Conservation (phyloP, 2,888 invertebrate species). For the Tortricodes alternella region DNA sequence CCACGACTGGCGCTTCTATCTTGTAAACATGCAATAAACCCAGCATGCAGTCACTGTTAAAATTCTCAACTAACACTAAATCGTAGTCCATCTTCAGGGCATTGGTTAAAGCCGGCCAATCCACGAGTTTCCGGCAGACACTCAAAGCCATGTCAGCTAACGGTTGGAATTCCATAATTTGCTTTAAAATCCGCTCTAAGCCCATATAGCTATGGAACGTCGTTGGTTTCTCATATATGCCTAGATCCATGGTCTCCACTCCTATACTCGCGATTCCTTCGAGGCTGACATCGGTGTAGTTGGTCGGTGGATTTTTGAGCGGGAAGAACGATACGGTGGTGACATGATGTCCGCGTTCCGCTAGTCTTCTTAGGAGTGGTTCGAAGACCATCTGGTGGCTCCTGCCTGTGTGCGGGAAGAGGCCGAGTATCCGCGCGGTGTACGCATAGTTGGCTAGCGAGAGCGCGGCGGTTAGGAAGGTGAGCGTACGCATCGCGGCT, state of each 20-base stretch:
- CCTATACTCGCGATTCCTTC: conserved; percentile 62
- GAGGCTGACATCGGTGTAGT: conserved; percentile 71
- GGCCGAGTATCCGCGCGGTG: conserved; percentile 78
- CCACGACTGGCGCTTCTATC: conserved; percentile 79
- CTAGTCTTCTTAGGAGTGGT: conserved; percentile 78
- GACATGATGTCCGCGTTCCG: conserved; percentile 82
- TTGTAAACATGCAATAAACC: conserved; percentile 82
- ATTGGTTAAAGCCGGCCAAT: conserved; percentile 60
- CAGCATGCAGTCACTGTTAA: conserved; percentile 85
- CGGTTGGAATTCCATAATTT: conserved; percentile 53
- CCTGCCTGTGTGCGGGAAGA: conserved; percentile 83
- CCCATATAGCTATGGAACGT: conserved; percentile 48
- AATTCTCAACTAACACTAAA: conserved; percentile 83
- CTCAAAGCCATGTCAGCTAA: conserved; percentile 57
- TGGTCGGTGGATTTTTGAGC: conserved; percentile 65
- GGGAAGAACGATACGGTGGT: conserved; percentile 85
- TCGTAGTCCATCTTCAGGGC: conserved; percentile 81
- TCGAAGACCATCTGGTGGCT: conserved; percentile 85
- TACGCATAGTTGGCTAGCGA: conserved; percentile 48
- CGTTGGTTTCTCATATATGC: conserved; percentile 49
- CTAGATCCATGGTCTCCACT: conserved; percentile 60
- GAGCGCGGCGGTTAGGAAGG: conserved; percentile 42
- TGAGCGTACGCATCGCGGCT: conserved; percentile 54
- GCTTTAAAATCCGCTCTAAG: conserved; percentile 49
- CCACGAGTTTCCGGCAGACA: conserved; percentile 65